A percentile compares a stretch with the other conserved stretches of the same genome.
Conservation (phyloP, 2,888 invertebrate species). For the Ophion ventricosus region DNA sequence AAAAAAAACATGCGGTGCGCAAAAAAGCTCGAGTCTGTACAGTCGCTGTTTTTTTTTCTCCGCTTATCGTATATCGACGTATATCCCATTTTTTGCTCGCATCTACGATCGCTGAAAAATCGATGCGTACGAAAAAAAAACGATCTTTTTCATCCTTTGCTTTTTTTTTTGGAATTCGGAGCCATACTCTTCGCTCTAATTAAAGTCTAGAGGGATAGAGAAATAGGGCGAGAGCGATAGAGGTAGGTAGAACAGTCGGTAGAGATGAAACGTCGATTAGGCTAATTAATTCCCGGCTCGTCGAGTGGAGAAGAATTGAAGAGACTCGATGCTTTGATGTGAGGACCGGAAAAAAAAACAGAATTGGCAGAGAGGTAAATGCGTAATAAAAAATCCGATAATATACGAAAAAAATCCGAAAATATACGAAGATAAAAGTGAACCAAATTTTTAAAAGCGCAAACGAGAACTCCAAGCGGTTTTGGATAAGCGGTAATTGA, state of each 20-base stretch:
- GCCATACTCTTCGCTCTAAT: constrained; percentile 22
- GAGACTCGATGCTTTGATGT: constrained; percentile 12
- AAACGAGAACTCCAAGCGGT: too few relatives aligned
- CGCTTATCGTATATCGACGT: neutral
- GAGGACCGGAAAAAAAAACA: constrained; percentile 3
- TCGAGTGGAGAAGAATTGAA: constrained; percentile 4
- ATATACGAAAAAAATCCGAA: neutral
- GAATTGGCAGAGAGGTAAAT: neutral
- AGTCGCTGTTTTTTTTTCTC: neutral
- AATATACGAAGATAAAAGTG: too few relatives aligned
- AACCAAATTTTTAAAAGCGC: too few relatives aligned
- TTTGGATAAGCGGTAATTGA: too few relatives aligned
- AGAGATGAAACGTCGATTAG: constrained; percentile 50
- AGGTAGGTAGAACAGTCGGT: neutral
- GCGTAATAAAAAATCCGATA: neutral
- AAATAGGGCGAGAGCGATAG: neutral
- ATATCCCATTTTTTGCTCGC: constrained; percentile 7
- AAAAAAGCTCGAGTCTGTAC: constrained; percentile 12
- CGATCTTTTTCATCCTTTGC: constrained; percentile 3
- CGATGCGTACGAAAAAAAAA: constrained; percentile 8
- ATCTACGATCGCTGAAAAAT: neutral
- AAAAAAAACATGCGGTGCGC: constrained; percentile 17
- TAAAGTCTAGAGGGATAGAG: neutral
- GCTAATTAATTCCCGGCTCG: constrained; percentile 44
- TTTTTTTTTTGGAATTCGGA: constrained; percentile 17